Conservation (phyloP, 2,888 invertebrate genomes). For the Drosophila incognita region DNA sequence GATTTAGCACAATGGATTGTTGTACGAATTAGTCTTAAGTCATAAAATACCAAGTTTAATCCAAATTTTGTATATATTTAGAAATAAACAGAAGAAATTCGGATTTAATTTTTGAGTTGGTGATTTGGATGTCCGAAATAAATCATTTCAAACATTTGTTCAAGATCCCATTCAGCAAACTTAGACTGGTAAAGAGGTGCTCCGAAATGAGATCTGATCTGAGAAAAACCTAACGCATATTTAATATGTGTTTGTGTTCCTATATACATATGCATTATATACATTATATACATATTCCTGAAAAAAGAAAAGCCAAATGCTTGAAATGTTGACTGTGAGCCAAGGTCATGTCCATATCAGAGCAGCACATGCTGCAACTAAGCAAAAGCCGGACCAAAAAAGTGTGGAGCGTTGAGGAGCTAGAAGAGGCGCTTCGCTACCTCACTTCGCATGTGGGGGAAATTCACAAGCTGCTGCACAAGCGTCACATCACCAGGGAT, state of each 20-base stretch:
- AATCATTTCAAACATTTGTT: neutral
- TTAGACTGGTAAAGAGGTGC: too few relatives aligned
- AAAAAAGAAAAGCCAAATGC: conserved; percentile 8
- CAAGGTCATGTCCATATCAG: conserved; percentile 71
- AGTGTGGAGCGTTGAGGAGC: conserved; percentile 61
- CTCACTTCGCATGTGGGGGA: conserved; percentile 86
- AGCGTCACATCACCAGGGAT: conserved; percentile 86
- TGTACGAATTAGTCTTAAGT: too few relatives aligned
- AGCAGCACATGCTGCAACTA: conserved; percentile 62
- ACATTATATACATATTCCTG: neutral
- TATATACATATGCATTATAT: neutral
- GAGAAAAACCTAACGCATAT: neutral
- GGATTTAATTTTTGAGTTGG: too few relatives aligned
- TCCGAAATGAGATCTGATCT: too few relatives aligned
- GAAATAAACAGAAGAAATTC: too few relatives aligned
- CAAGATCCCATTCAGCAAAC: neutral
- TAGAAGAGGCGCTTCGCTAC: conserved; percentile 86
- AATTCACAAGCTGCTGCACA: conserved; percentile 85
- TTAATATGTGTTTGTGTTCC: neutral
- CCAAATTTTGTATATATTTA: too few relatives aligned
- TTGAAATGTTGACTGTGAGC: neutral
- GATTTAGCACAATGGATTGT: too few relatives aligned
- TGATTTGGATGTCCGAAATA: too few relatives aligned
- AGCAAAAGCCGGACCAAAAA: conserved; percentile 77
- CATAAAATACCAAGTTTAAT: too few relatives aligned